Evolutionary conservation across 2,113 vertebrate genomes (phyloP).

Genomic region (Salminus brasiliensis): DNA sequence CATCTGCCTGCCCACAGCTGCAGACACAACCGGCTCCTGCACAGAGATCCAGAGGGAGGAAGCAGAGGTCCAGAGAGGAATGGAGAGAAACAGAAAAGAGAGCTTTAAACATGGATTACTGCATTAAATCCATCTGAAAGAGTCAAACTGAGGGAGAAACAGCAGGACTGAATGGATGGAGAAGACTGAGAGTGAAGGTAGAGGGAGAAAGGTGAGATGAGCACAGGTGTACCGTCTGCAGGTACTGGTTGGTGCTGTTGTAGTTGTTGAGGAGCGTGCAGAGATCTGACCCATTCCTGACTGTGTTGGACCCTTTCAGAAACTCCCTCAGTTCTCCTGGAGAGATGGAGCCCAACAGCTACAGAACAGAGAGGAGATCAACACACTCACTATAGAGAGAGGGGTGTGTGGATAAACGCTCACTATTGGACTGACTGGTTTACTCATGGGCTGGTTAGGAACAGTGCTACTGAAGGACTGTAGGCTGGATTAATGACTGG

Average conservation of each 20-base stretch:
- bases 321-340: constrained; percentile 60
- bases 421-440: background rate
- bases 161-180: background rate
- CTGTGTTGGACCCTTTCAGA: constrained; percentile 55
- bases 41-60: background rate
- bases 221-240: constrained; percentile 53
- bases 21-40: constrained; percentile 57
- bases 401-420: no score
- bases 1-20: constrained; percentile 50
- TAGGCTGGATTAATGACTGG: background rate
- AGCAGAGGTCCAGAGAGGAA: background rate
- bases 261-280: constrained; percentile 63
- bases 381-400: background rate
- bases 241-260: constrained; percentile 59
- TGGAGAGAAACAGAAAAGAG: background rate
- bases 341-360: constrained; percentile 67
- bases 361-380: constrained; percentile 23
- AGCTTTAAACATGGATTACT: background rate
- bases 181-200: no score
- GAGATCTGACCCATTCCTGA: constrained; percentile 48
- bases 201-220: no score
- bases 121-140: background rate
- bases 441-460: background rate
- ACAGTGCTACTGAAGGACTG: background rate
- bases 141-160: background rate